These are phyloP conservation scores for Plutomurus gul DNA, from an alignment of 1,140 invertebrate genomes.

Conservation along the genomic window DNA sequence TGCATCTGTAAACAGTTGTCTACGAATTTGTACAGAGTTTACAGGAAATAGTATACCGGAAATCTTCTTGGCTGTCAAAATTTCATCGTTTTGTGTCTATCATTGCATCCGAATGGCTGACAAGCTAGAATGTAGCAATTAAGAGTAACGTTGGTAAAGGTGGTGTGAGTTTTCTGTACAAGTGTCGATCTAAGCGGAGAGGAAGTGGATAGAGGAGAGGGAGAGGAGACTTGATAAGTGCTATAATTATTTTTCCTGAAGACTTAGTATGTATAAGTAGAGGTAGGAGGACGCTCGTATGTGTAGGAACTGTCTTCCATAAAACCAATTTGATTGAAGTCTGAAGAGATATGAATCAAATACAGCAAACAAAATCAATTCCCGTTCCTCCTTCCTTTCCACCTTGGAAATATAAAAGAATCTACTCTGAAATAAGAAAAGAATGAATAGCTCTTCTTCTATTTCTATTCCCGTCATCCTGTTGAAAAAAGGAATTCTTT, in stretches of 20 bases:
- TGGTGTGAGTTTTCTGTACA: no score
- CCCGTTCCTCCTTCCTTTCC: constrained; percentile 21
- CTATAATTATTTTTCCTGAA: not conserved
- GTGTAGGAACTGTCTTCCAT: not conserved
- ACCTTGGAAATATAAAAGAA: constrained; percentile 20
- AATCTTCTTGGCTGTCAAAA: no score
- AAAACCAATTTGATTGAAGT: constrained; percentile 28
- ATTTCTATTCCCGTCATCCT: constrained; percentile 23
- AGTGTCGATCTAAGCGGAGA: no score
- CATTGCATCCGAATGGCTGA: no score
- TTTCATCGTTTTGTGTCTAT: no score
- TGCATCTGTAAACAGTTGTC: no score
- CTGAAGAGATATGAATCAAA: constrained; percentile 24
- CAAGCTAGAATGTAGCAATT: no score
- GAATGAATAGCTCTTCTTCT: constrained; percentile 27
- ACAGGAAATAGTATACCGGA: no score
- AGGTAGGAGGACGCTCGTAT: not conserved
- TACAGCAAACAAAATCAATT: constrained; percentile 29
- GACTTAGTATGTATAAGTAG: not conserved
- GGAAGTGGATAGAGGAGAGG: not conserved
- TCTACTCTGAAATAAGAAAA: constrained; percentile 17
- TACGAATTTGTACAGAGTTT: no score
- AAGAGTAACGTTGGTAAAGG: no score
- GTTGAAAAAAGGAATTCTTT: constrained; percentile 28
- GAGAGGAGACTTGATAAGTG: not conserved